Evolutionary conservation across 2,888 invertebrate genomes (phyloP).

Genomic region (Apamea sordens): DNA sequence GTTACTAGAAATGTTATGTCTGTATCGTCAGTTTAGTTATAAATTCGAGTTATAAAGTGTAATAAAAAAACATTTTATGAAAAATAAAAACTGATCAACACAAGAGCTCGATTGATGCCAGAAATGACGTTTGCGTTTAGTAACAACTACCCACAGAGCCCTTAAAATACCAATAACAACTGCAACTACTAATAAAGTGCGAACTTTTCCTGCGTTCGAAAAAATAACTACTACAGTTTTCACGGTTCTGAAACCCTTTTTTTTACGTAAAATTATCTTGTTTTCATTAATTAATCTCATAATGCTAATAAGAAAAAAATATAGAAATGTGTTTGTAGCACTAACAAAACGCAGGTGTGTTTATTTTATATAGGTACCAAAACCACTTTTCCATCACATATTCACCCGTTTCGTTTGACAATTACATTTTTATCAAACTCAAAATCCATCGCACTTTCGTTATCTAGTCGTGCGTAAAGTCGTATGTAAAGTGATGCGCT

Average conservation of each 20-base stretch:
- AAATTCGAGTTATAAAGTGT: neutral
- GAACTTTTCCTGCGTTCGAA: too few relatives aligned
- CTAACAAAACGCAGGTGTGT: neutral
- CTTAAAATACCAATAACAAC: too few relatives aligned
- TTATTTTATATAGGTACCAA: neutral
- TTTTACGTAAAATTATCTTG: neutral
- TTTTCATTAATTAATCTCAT: neutral
- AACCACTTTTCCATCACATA: neutral
- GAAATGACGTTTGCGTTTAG: slow-evolving; percentile 49
- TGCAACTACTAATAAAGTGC: neutral
- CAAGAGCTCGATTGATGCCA: slow-evolving; percentile 11
- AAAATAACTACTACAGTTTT: neutral
- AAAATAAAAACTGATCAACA: slow-evolving; percentile 24
- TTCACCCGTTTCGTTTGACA: neutral
- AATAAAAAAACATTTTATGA: neutral
- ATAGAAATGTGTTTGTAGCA: neutral
- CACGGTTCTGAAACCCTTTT: neutral
- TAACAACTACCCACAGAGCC: too few relatives aligned
- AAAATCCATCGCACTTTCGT: neutral
- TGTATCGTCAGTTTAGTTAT: slow-evolving; percentile 2
- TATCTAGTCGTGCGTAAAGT: too few relatives aligned
- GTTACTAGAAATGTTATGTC: neutral
- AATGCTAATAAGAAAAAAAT: neutral
- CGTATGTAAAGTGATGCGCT: neutral
- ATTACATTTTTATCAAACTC: neutral